Evolutionary conservation across 2,113 vertebrate species (phyloP), one percentile per base, ranked within the genome.

Genomic region (Sylvietta virens): DNA sequence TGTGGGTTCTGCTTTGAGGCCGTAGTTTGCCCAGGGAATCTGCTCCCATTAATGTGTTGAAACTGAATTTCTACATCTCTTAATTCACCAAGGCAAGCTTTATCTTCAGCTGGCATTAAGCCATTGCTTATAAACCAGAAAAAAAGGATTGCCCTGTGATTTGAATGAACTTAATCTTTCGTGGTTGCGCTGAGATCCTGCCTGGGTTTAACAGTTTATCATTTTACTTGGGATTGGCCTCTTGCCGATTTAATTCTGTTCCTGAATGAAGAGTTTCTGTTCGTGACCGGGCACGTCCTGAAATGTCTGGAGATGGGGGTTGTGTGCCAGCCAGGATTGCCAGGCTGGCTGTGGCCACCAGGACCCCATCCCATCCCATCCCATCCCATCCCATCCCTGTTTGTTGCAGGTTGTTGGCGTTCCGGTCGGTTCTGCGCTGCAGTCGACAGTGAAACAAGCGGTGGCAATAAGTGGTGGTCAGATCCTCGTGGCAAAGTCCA

Each of bases 401-500:
- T 89, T 93, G 37, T 83, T 96, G 70, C 96, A 99, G 99, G 98
- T 99, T 84, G 98, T 99, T 94, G 98, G 99, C 0, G 98, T 99
- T 64, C 99, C 99, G 1, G 98, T 99, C 6, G 98, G 99, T 73
- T 99, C 99, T 45, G 61, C 99, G 13, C 98, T 99, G 71, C 99
- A 99, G 96, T 98, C 99, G 1, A 97, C 99, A 7, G 98, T 99
- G 94, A 99, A 99, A 91, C 99, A 99, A 94, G 98, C 98, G 0
- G 99, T 99, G 92, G 98, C 99, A 11, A 98, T 99, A 81, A 99
- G 99, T 82, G 98, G 99, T 26, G 99, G 99, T n/a, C 99, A 99
- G 95, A 99, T 99, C 95, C 98, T 99, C 35, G 99, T 99, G 27
- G 98, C 99, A 84, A 99, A 99, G 97, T 98, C 99, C 81, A 98